Base-by-base conservation (phyloP, 1,140 invertebrate species). In the Pachypeltis micranthus region DNA sequence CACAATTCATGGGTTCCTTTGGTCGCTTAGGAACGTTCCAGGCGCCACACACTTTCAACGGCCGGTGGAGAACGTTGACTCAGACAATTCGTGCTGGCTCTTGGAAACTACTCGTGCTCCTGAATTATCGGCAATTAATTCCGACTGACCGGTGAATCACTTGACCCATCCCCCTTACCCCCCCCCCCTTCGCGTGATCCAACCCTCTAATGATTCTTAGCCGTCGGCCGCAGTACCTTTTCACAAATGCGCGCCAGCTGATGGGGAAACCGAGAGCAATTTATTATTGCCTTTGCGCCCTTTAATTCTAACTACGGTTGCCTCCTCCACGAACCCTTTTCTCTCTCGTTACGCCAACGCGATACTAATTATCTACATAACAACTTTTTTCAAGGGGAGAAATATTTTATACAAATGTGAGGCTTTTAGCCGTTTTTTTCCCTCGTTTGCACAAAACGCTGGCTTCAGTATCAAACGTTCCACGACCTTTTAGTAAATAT, bases 91-190 rank as follows among this genome's bases (percentile, higher is more conserved):
- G 47, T 51, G 47, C 47, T 14, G 7, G n/a, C n/a, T n/a, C 47
- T 51, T 21, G 7, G 34, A 51, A 21, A 10, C 7, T 21, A 10
- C 47, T 51, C 21, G 10, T 21, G 47, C 47, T 51, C 23, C 47
- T 7, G 19, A 51, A 51, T 51, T 51, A 51, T 51, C 47, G 19
- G 19, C 47, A 51, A 51, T 51, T 51, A 51, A 51, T 51, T 51
- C 47, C 47, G 47, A 51, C 47, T 51, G 47, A 51, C 47, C 47
- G 47, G 47, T 51, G 47, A 51, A 14, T 51, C 47, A 51, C 47
- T 21, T 51, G 47, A 51, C 7, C 47, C 47, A 51, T 51, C n/a
- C 47, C 47, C 47, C 34, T 39, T 39, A 7, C 7, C n/a, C 34
- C 34, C 7, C 7, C 7, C 34, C 34, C 47, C 47, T 51, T 51